Conservation (phyloP, 2,113 vertebrate genomes). For the Garra rufa region DNA sequence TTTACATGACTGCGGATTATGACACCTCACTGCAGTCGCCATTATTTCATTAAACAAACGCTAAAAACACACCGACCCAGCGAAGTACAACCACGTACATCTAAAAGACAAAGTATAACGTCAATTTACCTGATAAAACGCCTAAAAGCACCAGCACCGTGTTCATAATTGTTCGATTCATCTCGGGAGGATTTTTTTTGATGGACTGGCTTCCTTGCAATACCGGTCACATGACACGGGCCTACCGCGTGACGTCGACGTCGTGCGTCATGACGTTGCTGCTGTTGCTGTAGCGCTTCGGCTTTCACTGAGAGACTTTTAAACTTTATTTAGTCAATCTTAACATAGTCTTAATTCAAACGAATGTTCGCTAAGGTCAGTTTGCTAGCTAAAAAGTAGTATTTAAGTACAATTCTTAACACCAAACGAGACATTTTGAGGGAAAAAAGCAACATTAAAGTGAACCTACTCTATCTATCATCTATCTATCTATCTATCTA, state of each 20-base stretch:
- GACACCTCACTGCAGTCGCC: constrained; percentile 1
- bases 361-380: neutral
- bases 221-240: constrained; percentile 48
- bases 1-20: neutral
- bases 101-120: neutral
- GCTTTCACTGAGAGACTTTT: neutral
- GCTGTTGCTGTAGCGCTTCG: neutral
- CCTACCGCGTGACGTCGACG: constrained; percentile 17
- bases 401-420: neutral
- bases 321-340: neutral
- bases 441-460: neutral
- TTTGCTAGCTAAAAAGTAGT: neutral
- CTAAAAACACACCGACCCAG: neutral
- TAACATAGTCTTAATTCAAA: neutral
- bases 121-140: constrained; percentile 24
- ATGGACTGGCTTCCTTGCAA: constrained; percentile 25
- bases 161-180: constrained; percentile 35
- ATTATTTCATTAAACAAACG: constrained; percentile 28
- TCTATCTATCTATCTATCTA: neutral
- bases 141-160: neutral
- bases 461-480: neutral
- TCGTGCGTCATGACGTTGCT: constrained; percentile 20
- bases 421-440: neutral
- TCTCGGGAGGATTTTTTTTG: constrained; percentile 19
- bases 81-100: neutral